These are phyloP conservation scores for Zaprionus taronus DNA, from an alignment of 1,140 invertebrate species.

Conservation along the genomic window DNA sequence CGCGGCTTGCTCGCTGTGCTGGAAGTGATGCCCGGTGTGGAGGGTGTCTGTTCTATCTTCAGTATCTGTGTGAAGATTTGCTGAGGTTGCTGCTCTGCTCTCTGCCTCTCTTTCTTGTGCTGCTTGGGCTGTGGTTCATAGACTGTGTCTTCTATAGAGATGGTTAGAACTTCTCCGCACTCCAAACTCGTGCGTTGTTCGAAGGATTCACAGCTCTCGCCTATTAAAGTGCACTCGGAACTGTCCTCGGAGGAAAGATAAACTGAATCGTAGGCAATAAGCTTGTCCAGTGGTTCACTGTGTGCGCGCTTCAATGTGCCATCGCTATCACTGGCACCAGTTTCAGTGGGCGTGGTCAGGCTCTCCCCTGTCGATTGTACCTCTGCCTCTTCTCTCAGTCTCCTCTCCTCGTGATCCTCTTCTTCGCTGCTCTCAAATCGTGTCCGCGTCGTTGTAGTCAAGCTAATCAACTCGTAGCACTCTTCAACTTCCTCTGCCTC, in stretches of 20 bases:
- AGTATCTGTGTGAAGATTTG: conserved; percentile 72
- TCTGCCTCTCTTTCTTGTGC: conserved; percentile 42
- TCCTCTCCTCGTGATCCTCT: conserved; percentile 32
- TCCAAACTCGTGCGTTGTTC: conserved; percentile 61
- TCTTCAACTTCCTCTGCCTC: conserved; percentile 46
- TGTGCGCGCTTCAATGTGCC: conserved; percentile 60
- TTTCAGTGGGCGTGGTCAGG: conserved; percentile 45
- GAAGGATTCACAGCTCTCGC: conserved; percentile 68
- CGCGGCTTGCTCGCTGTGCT: conserved; percentile 73
- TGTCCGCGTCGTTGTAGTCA: conserved; percentile 77
- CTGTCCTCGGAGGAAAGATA: conserved; percentile 83
- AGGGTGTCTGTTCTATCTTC: conserved; percentile 58
- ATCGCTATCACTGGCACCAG: conserved; percentile 56
- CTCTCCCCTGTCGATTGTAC: conserved; percentile 11
- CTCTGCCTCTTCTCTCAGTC: conserved; percentile 14
- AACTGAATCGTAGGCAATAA: conserved; percentile 84
- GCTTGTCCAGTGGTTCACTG: conserved; percentile 64
- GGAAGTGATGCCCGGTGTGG: conserved; percentile 52
- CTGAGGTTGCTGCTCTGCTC: conserved; percentile 20
- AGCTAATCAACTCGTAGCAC: conserved; percentile 74
- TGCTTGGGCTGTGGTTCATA: conserved; percentile 71
- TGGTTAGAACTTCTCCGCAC: conserved; percentile 70
- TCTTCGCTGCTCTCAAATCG: conserved; percentile 73
- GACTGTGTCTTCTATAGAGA: conserved; percentile 76
- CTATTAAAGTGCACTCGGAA: conserved; percentile 76